Evolutionary conservation across 2,113 vertebrate genomes (phyloP).

Genomic region (Eublepharis macularius): DNA sequence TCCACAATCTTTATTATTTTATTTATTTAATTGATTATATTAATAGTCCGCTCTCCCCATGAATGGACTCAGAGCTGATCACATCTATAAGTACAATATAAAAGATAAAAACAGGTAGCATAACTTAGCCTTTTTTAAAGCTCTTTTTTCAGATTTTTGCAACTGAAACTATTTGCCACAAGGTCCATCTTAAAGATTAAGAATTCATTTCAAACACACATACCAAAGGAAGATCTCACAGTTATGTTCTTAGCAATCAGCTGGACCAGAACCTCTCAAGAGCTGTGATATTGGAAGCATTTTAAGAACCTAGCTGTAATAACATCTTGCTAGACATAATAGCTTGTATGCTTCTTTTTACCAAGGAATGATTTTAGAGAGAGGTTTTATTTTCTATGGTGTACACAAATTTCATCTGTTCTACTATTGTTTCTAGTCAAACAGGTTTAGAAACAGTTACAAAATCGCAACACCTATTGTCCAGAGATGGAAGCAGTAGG

Average conservation of each 20-base stretch:
- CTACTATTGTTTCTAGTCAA: neutral
- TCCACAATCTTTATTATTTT: no score
- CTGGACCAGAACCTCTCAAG: neutral
- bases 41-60: no score
- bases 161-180: neutral
- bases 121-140: no score
- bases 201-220: neutral
- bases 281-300: neutral
- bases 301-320: neutral
- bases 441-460: neutral
- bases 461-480: neutral
- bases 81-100: no score
- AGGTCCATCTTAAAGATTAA: neutral
- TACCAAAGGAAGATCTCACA: neutral
- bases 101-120: no score
- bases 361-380: neutral
- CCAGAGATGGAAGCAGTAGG: neutral
- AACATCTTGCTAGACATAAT: neutral
- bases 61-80: no score
- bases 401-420: neutral
- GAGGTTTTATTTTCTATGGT: neutral
- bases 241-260: no score
- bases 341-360: neutral
- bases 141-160: neutral
- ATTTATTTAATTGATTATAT: no score